phyloP scores from a whole-genome alignment of 2,888 invertebrate genomes.

The Dolichopus griseipennis region DNA sequence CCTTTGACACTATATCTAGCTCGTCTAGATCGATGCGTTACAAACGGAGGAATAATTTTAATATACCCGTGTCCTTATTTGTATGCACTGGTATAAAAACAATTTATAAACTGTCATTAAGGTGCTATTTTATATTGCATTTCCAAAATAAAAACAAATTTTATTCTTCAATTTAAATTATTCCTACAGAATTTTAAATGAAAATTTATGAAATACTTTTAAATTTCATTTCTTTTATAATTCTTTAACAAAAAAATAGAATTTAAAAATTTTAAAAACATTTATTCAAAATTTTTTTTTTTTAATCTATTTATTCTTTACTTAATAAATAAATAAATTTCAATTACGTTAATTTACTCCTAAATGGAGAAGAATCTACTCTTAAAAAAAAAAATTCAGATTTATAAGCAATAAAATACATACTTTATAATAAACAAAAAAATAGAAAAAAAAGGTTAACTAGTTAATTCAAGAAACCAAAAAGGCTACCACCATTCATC shows the following conservation, averaged over 20 bases:
- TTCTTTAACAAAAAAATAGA: too few species aligned
- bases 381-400: not conserved
- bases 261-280: too few species aligned
- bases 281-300: not conserved
- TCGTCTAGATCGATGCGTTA: too few species aligned
- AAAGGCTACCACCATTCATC: not conserved
- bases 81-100: too few species aligned
- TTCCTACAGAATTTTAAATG: too few species aligned
- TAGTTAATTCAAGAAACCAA: not conserved
- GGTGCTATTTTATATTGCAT: too few species aligned
- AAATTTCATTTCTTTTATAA: not conserved
- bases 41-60: too few species aligned
- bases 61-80: too few species aligned
- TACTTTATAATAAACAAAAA: not conserved
- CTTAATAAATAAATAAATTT: not conserved
- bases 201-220: not conserved
- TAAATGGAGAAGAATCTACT: not conserved
- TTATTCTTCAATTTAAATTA: too few species aligned
- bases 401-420: not conserved
- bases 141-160: too few species aligned
- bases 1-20: too few species aligned
- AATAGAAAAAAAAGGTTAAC: not conserved
- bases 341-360: constrained; percentile 1
- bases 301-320: not conserved
- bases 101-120: too few species aligned